Conservation (phyloP, 2,888 invertebrate genomes). For the Norana najaformis region DNA sequence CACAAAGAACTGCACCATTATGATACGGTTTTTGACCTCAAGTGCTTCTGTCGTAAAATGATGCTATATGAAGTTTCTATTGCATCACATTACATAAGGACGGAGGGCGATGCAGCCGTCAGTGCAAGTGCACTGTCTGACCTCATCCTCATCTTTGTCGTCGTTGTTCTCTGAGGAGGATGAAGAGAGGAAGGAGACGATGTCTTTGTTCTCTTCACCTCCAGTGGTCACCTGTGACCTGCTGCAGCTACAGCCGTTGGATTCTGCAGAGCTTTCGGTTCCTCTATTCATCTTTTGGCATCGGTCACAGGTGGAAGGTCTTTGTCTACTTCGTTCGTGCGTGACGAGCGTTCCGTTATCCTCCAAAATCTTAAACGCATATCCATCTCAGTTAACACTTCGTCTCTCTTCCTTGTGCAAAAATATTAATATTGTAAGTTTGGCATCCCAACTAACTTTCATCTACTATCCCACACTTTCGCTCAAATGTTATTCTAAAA, state of each 20-base stretch:
- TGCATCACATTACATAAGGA: too few species aligned
- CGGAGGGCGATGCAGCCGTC: too few species aligned
- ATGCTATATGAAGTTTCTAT: too few species aligned
- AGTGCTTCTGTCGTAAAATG: too few species aligned
- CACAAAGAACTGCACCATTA: too few species aligned
- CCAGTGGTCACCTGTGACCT: neutral
- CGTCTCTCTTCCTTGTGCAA: neutral
- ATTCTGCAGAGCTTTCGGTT: neutral
- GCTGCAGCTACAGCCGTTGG: neutral
- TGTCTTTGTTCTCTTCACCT: neutral
- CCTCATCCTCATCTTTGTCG: neutral
- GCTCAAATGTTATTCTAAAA: neutral
- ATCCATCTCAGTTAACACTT: neutral
- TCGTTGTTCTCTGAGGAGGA: neutral
- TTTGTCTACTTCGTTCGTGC: neutral
- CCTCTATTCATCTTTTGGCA: neutral
- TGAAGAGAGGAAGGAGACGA: neutral
- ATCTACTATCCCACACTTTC: neutral
- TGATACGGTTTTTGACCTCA: too few species aligned
- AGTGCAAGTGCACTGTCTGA: neutral
- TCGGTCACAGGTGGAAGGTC: neutral
- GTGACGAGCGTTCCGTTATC: neutral
- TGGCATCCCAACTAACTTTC: neutral
- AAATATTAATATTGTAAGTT: too few species aligned
- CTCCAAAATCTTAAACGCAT: neutral